Evolutionary conservation across 2,888 invertebrate genomes (phyloP).

Genomic region (Ditula angustiorana): DNA sequence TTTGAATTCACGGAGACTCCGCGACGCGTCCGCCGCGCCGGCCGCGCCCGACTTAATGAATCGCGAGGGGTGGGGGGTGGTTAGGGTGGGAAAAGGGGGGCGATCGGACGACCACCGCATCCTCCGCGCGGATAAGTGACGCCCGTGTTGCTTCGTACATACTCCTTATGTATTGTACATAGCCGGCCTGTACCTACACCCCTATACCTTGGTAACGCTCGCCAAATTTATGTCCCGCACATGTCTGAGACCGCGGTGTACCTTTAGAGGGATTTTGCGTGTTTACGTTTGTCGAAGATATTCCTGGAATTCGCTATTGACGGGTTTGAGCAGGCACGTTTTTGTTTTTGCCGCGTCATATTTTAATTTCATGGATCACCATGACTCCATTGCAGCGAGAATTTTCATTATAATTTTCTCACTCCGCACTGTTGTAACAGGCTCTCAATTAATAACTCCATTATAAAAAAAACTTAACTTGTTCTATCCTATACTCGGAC

Average conservation of each 20-base stretch:
- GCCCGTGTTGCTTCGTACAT: constrained; percentile 69
- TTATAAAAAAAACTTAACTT: no score
- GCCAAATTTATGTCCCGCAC: constrained; percentile 86
- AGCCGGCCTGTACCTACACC: constrained; percentile 63
- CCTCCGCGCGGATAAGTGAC: constrained; percentile 85
- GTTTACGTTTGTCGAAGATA: constrained; percentile 80
- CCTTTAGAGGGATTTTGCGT: constrained; percentile 85
- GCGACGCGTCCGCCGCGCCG: constrained; percentile 84
- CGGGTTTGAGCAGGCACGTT: constrained; percentile 58
- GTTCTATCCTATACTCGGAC: no score
- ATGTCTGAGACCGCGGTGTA: constrained; percentile 85
- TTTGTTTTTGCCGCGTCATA: background rate
- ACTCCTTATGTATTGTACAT: constrained; percentile 78
- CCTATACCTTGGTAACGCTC: constrained; percentile 82
- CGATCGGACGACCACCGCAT: constrained; percentile 83
- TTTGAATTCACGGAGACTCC: constrained; percentile 86
- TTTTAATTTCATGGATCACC: no score
- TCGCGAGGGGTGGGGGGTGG: constrained; percentile 72
- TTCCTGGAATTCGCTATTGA: constrained; percentile 81
- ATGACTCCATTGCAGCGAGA: no score
- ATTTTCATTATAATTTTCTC: no score
- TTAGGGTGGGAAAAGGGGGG: constrained; percentile 66
- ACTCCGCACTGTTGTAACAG: no score
- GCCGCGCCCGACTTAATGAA: constrained; percentile 86
- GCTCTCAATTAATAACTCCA: no score